A percentile compares a stretch with the other conserved stretches of the same genome.
phyloP scores from a whole-genome alignment of 2,888 invertebrate genomes.

The Acanthosepion lycidas region DNA sequence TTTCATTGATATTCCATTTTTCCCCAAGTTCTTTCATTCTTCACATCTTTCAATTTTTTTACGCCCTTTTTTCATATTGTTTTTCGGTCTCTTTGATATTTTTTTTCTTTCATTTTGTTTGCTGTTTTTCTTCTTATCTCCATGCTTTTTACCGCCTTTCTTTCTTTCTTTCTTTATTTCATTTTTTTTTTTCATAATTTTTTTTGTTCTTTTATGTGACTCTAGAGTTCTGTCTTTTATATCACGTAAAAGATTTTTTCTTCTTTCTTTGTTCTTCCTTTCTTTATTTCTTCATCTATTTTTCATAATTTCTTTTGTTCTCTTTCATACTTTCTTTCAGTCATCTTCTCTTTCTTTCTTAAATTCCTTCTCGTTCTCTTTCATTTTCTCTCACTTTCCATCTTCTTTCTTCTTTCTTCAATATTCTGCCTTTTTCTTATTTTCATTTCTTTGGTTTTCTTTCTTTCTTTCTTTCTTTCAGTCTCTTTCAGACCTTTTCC shows the following conservation, averaged over 20 bases:
- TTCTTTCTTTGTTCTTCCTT: not conserved
- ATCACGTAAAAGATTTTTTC: not conserved
- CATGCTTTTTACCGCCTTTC: too few species aligned
- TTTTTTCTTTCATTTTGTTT: too few species aligned
- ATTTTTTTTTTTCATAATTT: too few species aligned
- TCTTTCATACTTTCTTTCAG: too few species aligned
- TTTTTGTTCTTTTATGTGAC: too few species aligned
- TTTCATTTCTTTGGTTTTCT: not conserved
- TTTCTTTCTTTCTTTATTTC: too few species aligned
- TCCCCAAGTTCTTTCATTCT: not conserved
- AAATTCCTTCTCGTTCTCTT: too few species aligned
- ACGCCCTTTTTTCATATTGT: not conserved
- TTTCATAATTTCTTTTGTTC: not conserved
- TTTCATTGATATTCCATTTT: not conserved
- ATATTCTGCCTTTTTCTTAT: too few species aligned
- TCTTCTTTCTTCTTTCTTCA: not conserved
- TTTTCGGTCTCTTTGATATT: not conserved
- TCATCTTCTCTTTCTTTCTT: too few species aligned
- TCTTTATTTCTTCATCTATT: not conserved
- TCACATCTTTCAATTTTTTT: not conserved
- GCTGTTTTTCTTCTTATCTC: too few species aligned
- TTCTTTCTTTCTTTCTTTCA: not conserved
- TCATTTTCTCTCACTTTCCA: not conserved
- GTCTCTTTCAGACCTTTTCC: too few species aligned
- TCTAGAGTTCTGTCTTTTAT: too few species aligned